Evolutionary conservation across 2,113 vertebrate genomes (phyloP), one percentile per base, ranked within the genome.

Genomic region (Papio anubis): DNA sequence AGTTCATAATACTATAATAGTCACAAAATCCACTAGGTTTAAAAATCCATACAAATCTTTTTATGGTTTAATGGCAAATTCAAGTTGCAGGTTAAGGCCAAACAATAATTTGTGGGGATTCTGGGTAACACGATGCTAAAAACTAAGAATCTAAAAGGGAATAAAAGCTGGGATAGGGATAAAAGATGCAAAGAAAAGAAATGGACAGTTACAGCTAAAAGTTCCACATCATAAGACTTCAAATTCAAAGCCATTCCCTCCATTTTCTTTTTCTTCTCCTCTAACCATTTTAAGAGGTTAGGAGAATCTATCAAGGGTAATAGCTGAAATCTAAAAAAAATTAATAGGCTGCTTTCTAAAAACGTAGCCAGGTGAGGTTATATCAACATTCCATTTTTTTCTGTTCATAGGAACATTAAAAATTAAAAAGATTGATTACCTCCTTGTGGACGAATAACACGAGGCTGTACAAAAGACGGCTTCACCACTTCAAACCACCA

Each of bases 401-500:
- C 10, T 73, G 40, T 64, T 59, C 5, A 55, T 4, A 45, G 59
- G 40, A 43, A 76, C 9, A 96, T 75, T 68, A 72, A 97, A 84
- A 57, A 32, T 88, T 23, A 12, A 40, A 59, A 83, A n/a, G 30
- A 78, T 2, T 25, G 55, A 55, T 96, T 93, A 98, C 97, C 98
- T 99, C 98, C 99, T 98, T 99, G 99, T 8, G 97, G 98, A 52
- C 98, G 96, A 92, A 99, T 98, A 89, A 98, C 98, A 89, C 99
- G 99, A 72, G 99, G 99, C 20, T 99, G 99, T 66, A 99, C 99
- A 98, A 99, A 99, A 0, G 99, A 99, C 0, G 99, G 99, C 98
- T 99, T 99, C 92, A 99, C 99, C 14, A 99, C 99, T 98, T 99
- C 99, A 96, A 99, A 99, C 99, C 99, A 99, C 99, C 99, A 99